These are phyloP conservation scores for Enteromius trimaculatus DNA, from an alignment of 2,797 vertebrate species.

Conservation along the genomic window DNA sequence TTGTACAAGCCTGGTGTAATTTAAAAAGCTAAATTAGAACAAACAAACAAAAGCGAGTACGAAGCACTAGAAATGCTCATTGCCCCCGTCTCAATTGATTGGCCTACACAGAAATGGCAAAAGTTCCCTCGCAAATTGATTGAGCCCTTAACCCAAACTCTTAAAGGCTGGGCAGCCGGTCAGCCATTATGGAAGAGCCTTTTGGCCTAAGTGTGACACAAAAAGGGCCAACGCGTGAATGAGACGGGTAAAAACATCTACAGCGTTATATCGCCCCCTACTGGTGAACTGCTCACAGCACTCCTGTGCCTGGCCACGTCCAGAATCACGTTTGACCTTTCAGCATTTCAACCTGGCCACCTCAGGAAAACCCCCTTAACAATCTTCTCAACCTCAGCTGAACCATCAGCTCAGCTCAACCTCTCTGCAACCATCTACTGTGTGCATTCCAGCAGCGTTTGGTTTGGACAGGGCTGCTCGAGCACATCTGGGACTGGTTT, in stretches of 20 bases:
- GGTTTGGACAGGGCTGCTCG: slow-evolving; percentile 59
- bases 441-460: slow-evolving; percentile 70
- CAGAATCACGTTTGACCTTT: slow-evolving; percentile 1
- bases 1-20: slow-evolving; percentile 57
- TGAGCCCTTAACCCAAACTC: slow-evolving; percentile 4
- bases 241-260: background rate
- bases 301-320: background rate
- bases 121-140: background rate
- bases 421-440: slow-evolving; percentile 51
- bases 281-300: background rate
- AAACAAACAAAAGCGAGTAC: slow-evolving; percentile 61
- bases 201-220: background rate
- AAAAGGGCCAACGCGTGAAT: background rate
- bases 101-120: slow-evolving; percentile 34
- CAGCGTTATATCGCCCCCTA: slow-evolving; percentile 8
- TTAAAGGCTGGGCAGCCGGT: background rate
- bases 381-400: slow-evolving; percentile 63
- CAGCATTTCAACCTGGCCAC: background rate
- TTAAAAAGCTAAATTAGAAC: slow-evolving; percentile 63
- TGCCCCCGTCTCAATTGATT: slow-evolving; percentile 53
- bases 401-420: too few species aligned
- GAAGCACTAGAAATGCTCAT: slow-evolving; percentile 52
- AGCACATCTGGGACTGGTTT: slow-evolving; percentile 77
- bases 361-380: slow-evolving; percentile 58
- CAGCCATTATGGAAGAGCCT: background rate